Evolutionary conservation across 2,113 vertebrate genomes (phyloP), one percentile per base, ranked within the genome.

Genomic region (Sphaerodactylus townsendi): DNA sequence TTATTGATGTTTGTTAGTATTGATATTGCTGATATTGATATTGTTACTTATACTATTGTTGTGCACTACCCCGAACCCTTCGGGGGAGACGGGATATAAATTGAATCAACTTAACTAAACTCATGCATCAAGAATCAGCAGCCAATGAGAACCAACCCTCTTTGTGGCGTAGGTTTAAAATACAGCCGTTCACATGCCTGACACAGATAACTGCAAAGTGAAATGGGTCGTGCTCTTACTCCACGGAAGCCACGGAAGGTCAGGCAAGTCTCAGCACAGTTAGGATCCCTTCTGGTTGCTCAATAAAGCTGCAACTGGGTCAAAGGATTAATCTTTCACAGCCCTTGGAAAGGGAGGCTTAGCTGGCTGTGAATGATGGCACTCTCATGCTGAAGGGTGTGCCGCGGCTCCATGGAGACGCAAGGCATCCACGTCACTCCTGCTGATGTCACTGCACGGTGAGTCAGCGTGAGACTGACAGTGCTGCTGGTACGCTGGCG

Each of bases 321-420:
- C 75, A 86, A 66, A 53, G 80, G 75, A 65, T 80, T 65, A 83
- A 81, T 72, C 70, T 72, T 10, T 37, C 86, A n/a, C 70, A 46
- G 30, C 39, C 33, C n/a, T 66, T 37, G 28, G 41, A 25, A 68
- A 73, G 72, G n/a, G 64, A 74, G 53, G 53, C 50, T 65, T 62
- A 53, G 72, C 48, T 70, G 72, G 56, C 65, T 77, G 62, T 71
- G 82, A 81, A 84, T 75, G 48, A 74, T 4, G 13, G 48, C n/a
- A n/a, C 64, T 59, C 50, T 79, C 77, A 33, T 82, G 70, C 70
- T n/a, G 30, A 83, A 82, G 69, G 87, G 69, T 33, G 64, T 83
- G 48, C 50, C 21, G 6, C 33, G 59, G 59, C 59, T 53, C 44
- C 81, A 35, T n/a, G 21, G 13, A 78, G 56, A 79, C n/a, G 21